phyloP scores from a whole-genome alignment of 2,113 vertebrate genomes.

The Furnarius figulus region DNA sequence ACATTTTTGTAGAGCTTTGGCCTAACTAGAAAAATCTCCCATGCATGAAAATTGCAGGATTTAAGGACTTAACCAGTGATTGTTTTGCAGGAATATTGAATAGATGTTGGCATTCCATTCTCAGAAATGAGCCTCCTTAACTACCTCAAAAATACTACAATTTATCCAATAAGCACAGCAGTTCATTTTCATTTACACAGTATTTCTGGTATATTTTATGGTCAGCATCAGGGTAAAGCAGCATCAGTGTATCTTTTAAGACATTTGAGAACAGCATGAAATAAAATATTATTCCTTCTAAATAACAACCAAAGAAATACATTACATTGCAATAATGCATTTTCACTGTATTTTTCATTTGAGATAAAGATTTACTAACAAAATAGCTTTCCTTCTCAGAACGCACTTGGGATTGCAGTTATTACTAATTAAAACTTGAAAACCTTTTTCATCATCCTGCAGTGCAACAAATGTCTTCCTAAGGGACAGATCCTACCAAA shows the following conservation, averaged over 20 bases:
- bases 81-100: neutral
- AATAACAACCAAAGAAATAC: neutral
- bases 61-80: neutral
- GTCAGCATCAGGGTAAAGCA: neutral
- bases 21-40: neutral
- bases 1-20: neutral
- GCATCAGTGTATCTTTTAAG: neutral
- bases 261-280: neutral
- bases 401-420: slow-evolving; percentile 8
- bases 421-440: slow-evolving; percentile 54
- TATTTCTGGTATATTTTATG: neutral
- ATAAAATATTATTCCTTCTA: neutral
- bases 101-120: neutral
- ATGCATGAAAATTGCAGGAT: neutral
- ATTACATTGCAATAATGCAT: neutral
- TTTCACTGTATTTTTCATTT: slow-evolving; percentile 38
- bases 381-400: neutral
- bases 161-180: neutral
- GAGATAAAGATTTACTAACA: neutral
- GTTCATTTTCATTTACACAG: neutral
- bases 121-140: neutral
- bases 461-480: slow-evolving; percentile 55
- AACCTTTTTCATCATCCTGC: slow-evolving; percentile 11
- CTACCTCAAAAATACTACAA: neutral
- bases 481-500: neutral